Conservation (phyloP, 2,797 vertebrate genomes). For the Petrocephalus sullivani region DNA sequence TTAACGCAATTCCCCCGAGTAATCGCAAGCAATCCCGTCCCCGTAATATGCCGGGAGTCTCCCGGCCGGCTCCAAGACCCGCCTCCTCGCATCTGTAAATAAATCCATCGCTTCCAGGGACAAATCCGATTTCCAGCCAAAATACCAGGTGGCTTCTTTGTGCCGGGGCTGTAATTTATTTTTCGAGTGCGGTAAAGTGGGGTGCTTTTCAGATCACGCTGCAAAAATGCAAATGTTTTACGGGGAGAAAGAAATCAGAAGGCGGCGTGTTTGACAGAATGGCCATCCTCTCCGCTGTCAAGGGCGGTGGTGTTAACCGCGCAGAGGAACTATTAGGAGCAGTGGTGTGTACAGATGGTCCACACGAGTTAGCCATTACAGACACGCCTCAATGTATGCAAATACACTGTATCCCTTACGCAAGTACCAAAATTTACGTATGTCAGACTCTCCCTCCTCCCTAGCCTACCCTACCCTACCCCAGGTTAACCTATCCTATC, state of each 20-base stretch:
- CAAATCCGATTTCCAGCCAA: conserved; percentile 9
- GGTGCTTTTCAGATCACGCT: conserved; percentile 1
- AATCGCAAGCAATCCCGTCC: not conserved
- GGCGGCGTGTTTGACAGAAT: not conserved
- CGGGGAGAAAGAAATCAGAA: not conserved
- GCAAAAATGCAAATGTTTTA: conserved; percentile 21
- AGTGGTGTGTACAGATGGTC: not conserved
- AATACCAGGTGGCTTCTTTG: conserved; percentile 21
- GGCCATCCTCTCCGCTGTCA: not conserved
- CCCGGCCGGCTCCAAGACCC: not conserved
- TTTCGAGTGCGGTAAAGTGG: conserved; percentile 21
- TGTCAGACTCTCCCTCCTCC: not conserved
- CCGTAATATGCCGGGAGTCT: not conserved
- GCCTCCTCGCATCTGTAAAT: not conserved
- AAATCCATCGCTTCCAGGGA: not conserved
- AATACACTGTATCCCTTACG: not conserved
- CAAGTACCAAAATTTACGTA: not conserved
- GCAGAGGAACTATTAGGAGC: not conserved
- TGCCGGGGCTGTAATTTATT: conserved; percentile 12
- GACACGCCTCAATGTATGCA: not conserved
- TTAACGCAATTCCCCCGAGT: not conserved
- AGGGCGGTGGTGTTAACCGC: not conserved
- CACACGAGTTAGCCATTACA: not conserved
- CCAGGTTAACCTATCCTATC: not conserved
- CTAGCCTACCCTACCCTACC: not conserved